Evolutionary conservation across 2,113 vertebrate genomes (phyloP).

Genomic region (Ceyx cyanopectus): DNA sequence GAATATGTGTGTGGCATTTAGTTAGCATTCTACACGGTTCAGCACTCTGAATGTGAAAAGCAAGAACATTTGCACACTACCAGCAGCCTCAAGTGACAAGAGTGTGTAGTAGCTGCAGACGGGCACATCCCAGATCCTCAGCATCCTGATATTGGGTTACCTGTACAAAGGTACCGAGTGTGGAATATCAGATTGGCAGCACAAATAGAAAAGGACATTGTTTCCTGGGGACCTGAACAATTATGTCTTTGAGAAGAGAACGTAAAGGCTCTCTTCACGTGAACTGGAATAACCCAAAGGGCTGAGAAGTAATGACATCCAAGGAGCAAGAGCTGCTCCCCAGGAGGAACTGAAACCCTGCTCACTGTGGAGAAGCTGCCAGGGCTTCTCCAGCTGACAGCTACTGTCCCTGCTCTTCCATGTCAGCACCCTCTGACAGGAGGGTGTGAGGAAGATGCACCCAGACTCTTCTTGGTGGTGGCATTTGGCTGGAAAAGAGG

Average conservation of each 20-base stretch:
- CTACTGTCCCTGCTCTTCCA: not conserved
- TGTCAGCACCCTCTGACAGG: not conserved
- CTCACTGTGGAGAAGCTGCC: not conserved
- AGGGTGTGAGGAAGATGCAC: not conserved
- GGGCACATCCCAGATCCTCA: not conserved
- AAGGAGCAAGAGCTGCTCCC: not conserved
- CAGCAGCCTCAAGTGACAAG: not conserved
- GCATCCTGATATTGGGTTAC: not conserved
- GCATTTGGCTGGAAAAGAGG: not conserved
- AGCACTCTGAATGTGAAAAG: not conserved
- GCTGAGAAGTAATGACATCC: not conserved
- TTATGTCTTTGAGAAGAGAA: not conserved
- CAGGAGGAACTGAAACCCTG: not conserved
- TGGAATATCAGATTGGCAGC: not conserved
- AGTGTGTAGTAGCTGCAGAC: not conserved
- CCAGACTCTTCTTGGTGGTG: not conserved
- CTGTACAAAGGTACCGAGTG: not conserved
- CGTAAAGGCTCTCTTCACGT: not conserved
- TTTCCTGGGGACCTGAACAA: not conserved
- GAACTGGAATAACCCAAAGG: not conserved
- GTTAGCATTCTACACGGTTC: not conserved
- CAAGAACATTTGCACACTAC: not conserved
- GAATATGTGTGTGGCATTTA: not conserved
- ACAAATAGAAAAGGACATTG: not conserved
- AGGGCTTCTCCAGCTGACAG: not conserved